Percentiles rank a stretch among this genome's conserved stretches.
Conservation (phyloP, 2,797 vertebrate genomes). For the Chromis chromis region DNA sequence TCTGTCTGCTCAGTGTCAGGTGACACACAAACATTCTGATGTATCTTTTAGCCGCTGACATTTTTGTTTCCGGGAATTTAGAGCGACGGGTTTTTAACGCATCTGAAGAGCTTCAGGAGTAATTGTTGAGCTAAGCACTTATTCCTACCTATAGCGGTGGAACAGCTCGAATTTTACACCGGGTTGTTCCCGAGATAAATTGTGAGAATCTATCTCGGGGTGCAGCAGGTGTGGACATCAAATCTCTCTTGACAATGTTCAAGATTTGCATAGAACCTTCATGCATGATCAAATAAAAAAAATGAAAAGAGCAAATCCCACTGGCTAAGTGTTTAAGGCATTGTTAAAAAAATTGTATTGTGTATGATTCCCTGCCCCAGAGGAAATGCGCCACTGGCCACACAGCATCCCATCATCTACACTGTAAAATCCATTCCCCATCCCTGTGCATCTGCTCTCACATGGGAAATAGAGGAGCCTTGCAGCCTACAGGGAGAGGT, state of each 20-base stretch:
- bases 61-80: conserved; percentile 11
- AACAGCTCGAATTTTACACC: conserved; percentile 8
- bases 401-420: conserved; percentile 15
- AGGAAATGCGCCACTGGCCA: conserved; percentile 22
- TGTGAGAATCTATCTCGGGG: neutral
- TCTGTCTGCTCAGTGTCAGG: conserved; percentile 17
- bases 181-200: conserved; percentile 21
- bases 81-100: conserved; percentile 11
- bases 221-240: conserved; percentile 34
- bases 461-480: conserved; percentile 24
- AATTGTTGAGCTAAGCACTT: neutral
- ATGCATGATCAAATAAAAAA: conserved; percentile 32
- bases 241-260: conserved; percentile 40
- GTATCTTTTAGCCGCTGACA: conserved; percentile 14
- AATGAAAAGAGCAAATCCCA: conserved; percentile 39
- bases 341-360: conserved; percentile 19
- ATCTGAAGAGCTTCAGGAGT: neutral
- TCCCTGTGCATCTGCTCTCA: conserved; percentile 26
- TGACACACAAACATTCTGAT: conserved; percentile 24
- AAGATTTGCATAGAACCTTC: conserved; percentile 39
- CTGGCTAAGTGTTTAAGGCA: conserved; percentile 19
- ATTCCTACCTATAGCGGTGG: neutral
- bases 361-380: conserved; percentile 13
- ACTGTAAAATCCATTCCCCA: conserved; percentile 14
- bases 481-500: conserved; percentile 22